Evolutionary conservation across 1,140 invertebrate species (phyloP).

Genomic region (Diorhabda sublineata): DNA sequence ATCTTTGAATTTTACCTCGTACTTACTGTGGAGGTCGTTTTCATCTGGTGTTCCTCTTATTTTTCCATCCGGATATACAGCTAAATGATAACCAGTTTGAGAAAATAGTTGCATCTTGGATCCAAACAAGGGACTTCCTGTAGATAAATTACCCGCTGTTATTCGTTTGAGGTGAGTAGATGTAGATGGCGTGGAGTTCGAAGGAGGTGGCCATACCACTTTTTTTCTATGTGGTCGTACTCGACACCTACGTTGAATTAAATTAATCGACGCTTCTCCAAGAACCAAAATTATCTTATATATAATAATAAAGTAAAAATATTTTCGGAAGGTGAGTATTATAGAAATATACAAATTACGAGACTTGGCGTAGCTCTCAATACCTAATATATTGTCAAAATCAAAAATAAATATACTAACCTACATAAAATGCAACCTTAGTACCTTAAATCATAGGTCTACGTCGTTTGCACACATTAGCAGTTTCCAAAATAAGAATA

Average conservation of each 20-base stretch:
- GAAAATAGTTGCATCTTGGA: constrained; percentile 54
- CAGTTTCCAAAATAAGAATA: no score
- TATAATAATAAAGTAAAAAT: no score
- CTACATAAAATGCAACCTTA: no score
- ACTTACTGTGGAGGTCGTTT: constrained; percentile 54
- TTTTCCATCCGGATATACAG: constrained; percentile 52
- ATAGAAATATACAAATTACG: no score
- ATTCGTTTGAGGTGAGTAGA: constrained; percentile 24
- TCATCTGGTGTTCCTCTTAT: constrained; percentile 53
- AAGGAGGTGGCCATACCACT: constrained; percentile 34
- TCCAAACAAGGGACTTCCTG: constrained; percentile 39
- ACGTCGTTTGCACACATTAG: no score
- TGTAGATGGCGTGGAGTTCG: constrained; percentile 19
- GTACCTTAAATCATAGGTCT: no score
- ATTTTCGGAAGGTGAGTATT: no score
- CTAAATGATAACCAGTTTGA: constrained; percentile 55
- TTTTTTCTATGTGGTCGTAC: constrained; percentile 1
- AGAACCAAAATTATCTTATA: no score
- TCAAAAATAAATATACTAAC: no score
- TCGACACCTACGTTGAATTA: neutral
- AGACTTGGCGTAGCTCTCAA: no score
- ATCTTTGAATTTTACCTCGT: neutral
- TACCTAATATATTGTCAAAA: no score
- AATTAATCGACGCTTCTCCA: no score
- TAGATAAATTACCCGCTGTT: constrained; percentile 9